Percentiles rank a stretch among this genome's conserved stretches.
Evolutionary conservation across 2,113 vertebrate genomes (phyloP).

Genomic region (Pelodiscus sinensis): DNA sequence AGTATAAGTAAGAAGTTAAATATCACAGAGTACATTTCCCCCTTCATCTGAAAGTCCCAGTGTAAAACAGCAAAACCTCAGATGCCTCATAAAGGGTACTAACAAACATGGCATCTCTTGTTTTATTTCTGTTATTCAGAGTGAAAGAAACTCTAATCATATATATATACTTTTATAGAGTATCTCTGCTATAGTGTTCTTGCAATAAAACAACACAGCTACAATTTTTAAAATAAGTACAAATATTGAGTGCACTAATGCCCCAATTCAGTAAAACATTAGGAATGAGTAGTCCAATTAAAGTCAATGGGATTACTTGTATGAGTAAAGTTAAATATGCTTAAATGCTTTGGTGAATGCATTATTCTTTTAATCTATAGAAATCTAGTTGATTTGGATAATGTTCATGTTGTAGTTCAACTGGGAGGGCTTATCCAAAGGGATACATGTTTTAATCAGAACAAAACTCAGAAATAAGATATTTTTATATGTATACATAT

Average conservation of each 20-base stretch:
- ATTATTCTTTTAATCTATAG: neutral
- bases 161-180: rapidly evolving
- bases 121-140: neutral
- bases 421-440: neutral
- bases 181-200: neutral
- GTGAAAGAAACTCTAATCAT: neutral
- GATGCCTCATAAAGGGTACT: neutral
- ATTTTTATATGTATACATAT: neutral
- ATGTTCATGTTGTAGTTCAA: neutral
- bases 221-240: neutral
- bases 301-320: neutral
- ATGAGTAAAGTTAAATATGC: neutral
- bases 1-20: neutral
- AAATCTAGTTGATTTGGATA: neutral
- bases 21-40: rapidly evolving
- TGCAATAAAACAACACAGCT: neutral
- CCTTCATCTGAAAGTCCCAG: neutral
- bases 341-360: slow-evolving; percentile 9
- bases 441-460: neutral
- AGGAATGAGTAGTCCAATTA: neutral
- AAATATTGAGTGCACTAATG: rapidly evolving
- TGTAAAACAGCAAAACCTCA: neutral
- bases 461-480: neutral
- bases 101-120: neutral
- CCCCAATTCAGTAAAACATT: neutral